phyloP scores from a whole-genome alignment of 2,888 invertebrate genomes.

The Xiphydria camelus region DNA sequence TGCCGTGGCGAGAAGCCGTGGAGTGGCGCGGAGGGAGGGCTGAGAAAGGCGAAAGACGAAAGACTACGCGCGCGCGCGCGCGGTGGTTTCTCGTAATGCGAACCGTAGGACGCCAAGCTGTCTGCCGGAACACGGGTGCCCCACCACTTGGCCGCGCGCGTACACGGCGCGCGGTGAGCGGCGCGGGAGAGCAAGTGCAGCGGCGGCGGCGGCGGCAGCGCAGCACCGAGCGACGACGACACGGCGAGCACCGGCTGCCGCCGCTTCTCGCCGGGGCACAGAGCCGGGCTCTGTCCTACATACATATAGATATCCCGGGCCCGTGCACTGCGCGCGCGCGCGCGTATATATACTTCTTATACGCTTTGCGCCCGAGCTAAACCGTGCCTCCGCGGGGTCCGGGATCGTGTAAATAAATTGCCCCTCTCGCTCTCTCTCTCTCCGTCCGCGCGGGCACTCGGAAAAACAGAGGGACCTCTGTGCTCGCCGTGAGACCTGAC shows the following conservation, averaged over 20 bases:
- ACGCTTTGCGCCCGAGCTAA: too few relatives aligned
- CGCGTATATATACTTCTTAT: too few relatives aligned
- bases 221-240: constrained; percentile 23
- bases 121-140: constrained; percentile 50
- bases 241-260: too few relatives aligned
- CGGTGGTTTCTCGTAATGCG: constrained; percentile 38
- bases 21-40: too few relatives aligned
- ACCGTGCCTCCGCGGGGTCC: too few relatives aligned
- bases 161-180: constrained; percentile 12
- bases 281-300: constrained; percentile 39
- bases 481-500: not conserved
- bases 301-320: constrained; percentile 15
- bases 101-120: constrained; percentile 57
- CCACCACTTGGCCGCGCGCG: constrained; percentile 25
- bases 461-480: constrained; percentile 15
- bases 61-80: constrained; percentile 35
- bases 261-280: too few relatives aligned
- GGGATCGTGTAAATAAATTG: constrained; percentile 39
- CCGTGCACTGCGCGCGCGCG: too few relatives aligned
- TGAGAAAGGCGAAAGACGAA: constrained; percentile 38
- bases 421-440: constrained; percentile 11
- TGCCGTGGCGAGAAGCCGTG: too few relatives aligned
- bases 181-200: too few relatives aligned
- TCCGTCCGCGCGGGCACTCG: constrained; percentile 8
- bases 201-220: too few relatives aligned